Evolutionary conservation across 1,140 invertebrate species (phyloP).

Genomic region (Episyrphus balteatus): DNA sequence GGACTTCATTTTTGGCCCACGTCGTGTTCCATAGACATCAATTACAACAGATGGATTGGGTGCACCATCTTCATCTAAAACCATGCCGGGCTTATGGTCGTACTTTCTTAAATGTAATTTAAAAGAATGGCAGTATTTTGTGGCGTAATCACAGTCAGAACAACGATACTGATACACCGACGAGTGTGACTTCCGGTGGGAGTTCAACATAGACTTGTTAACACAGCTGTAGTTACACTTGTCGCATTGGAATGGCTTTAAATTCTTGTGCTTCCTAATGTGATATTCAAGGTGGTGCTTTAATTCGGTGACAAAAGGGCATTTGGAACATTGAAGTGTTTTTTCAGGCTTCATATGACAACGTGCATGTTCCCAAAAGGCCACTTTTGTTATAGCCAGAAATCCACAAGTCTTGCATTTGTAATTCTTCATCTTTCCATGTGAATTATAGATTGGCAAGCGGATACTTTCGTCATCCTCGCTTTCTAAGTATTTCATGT

Average conservation of each 20-base stretch:
- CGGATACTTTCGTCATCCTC: slow-evolving; percentile 51
- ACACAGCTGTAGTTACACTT: slow-evolving; percentile 91
- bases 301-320: slow-evolving; percentile 96
- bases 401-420: slow-evolving; percentile 89
- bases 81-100: slow-evolving; percentile 71
- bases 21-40: slow-evolving; percentile 77
- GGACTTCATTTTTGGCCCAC: slow-evolving; percentile 66
- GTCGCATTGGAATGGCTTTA: slow-evolving; percentile 92
- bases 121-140: slow-evolving; percentile 96
- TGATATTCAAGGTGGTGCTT: slow-evolving; percentile 99
- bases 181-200: slow-evolving; percentile 96
- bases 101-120: slow-evolving; percentile 94
- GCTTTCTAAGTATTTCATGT: slow-evolving; percentile 39
- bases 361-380: slow-evolving; percentile 87
- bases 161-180: slow-evolving; percentile 95
- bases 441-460: slow-evolving; percentile 63
- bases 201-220: slow-evolving; percentile 99
- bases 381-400: slow-evolving; percentile 73
- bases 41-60: slow-evolving; percentile 78
- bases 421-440: slow-evolving; percentile 77
- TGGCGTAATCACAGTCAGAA: slow-evolving; percentile 89
- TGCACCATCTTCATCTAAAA: slow-evolving; percentile 76
- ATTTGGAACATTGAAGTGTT: slow-evolving; percentile 79
- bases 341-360: slow-evolving; percentile 89
- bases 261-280: slow-evolving; percentile 86